Conservation (phyloP, 1,140 invertebrate genomes). For the Drosophila repletoides region DNA sequence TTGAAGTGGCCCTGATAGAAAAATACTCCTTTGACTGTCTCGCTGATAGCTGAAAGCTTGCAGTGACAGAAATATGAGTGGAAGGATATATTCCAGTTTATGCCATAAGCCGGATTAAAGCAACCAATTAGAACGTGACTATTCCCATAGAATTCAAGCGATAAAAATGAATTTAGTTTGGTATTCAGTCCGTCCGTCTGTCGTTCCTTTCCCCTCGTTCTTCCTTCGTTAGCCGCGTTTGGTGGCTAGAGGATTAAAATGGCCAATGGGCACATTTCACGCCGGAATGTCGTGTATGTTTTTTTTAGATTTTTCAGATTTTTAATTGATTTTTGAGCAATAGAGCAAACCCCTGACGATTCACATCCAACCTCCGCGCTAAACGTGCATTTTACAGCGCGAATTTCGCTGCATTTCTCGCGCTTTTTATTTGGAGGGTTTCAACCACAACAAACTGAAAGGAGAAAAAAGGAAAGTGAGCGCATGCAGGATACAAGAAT, state of each 20-base stretch:
- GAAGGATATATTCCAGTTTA: background rate
- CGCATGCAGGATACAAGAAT: slow-evolving; percentile 16
- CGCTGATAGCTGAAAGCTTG: too few species aligned
- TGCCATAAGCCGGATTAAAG: background rate
- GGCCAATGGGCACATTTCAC: slow-evolving; percentile 23
- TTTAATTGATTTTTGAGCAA: slow-evolving; percentile 41
- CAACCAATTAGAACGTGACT: background rate
- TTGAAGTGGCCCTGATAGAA: too few species aligned
- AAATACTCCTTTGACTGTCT: too few species aligned
- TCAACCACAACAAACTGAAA: background rate
- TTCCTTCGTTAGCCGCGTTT: too few species aligned
- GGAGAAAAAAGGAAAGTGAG: background rate
- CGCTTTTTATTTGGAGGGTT: background rate
- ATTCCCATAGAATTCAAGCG: background rate
- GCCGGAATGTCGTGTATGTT: slow-evolving; percentile 16
- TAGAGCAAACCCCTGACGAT: background rate
- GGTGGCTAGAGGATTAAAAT: slow-evolving; percentile 45
- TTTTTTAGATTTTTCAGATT: too few species aligned
- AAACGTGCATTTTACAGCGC: background rate
- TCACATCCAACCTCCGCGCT: slow-evolving; percentile 2
- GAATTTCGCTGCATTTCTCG: slow-evolving; percentile 19
- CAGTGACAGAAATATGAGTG: too few species aligned
- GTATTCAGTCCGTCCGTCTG: background rate
- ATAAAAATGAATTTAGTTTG: slow-evolving; percentile 12
- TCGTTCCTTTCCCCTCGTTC: too few species aligned